phyloP scores from a whole-genome alignment of 2,888 invertebrate species.

The Eristalis intricaria region DNA sequence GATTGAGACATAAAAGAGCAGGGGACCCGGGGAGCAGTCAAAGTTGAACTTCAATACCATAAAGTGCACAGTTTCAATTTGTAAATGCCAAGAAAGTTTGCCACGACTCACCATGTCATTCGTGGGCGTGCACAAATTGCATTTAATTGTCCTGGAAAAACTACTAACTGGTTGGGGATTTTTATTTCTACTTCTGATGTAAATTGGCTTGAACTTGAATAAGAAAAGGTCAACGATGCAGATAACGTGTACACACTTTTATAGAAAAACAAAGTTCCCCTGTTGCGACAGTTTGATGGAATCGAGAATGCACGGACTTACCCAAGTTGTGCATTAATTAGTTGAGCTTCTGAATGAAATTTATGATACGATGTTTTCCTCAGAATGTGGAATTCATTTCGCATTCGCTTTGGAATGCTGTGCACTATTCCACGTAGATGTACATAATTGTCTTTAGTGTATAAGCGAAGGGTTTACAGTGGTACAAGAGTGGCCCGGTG shows the following conservation, averaged over 20 bases:
- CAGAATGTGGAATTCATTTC: too few relatives aligned
- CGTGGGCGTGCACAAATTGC: neutral
- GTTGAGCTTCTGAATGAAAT: too few relatives aligned
- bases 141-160: neutral
- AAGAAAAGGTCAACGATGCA: neutral
- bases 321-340: too few relatives aligned
- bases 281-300: too few relatives aligned
- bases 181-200: neutral
- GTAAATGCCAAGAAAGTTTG: neutral
- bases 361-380: too few relatives aligned
- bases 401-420: too few relatives aligned
- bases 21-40: neutral
- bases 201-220: neutral
- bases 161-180: neutral
- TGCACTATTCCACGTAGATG: too few relatives aligned
- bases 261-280: neutral
- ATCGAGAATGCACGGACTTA: too few relatives aligned
- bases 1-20: neutral
- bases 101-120: neutral
- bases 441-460: too few relatives aligned
- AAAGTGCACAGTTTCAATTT: neutral
- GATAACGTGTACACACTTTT: neutral
- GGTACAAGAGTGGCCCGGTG: too few relatives aligned
- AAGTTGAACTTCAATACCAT: neutral
- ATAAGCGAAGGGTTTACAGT: too few relatives aligned